Conservation (phyloP, 1,140 invertebrate genomes). For the Lepidostoma basale region DNA sequence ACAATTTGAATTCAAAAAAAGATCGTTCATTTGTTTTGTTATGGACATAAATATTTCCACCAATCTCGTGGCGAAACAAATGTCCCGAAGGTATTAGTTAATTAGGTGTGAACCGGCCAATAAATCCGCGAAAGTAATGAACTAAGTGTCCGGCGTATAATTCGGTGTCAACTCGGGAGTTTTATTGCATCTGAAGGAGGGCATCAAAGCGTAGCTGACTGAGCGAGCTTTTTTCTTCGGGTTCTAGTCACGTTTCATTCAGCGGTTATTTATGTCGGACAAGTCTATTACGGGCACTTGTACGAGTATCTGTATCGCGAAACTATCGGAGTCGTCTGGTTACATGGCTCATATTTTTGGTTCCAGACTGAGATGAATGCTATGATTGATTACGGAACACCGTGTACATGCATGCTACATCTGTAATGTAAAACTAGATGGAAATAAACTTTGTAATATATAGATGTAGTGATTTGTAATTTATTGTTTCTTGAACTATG, state of each 20-base stretch:
- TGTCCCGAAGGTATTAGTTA: not conserved
- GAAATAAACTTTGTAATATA: too few species aligned
- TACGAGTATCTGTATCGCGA: not conserved
- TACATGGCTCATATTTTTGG: too few species aligned
- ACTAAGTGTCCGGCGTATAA: not conserved
- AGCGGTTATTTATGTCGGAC: conserved; percentile 7
- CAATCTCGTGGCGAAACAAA: not conserved
- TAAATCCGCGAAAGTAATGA: not conserved
- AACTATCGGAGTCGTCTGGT: not conserved
- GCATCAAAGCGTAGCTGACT: not conserved
- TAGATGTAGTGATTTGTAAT: too few species aligned
- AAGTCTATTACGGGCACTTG: not conserved
- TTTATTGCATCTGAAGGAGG: not conserved
- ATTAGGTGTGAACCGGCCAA: conserved; percentile 1
- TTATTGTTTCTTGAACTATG: too few species aligned
- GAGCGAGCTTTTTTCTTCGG: not conserved
- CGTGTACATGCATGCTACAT: too few species aligned
- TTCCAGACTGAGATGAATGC: too few species aligned
- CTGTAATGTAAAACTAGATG: too few species aligned
- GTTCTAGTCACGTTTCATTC: conserved; percentile 3
- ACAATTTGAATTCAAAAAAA: too few species aligned
- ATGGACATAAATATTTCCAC: too few species aligned
- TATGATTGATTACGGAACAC: too few species aligned
- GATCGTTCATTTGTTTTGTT: too few species aligned
- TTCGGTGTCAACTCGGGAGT: not conserved